These are phyloP conservation scores for Petrosia ficiformis DNA, from an alignment of 37 sponge, comb jelly and placozoan species.

Conservation along the genomic window DNA sequence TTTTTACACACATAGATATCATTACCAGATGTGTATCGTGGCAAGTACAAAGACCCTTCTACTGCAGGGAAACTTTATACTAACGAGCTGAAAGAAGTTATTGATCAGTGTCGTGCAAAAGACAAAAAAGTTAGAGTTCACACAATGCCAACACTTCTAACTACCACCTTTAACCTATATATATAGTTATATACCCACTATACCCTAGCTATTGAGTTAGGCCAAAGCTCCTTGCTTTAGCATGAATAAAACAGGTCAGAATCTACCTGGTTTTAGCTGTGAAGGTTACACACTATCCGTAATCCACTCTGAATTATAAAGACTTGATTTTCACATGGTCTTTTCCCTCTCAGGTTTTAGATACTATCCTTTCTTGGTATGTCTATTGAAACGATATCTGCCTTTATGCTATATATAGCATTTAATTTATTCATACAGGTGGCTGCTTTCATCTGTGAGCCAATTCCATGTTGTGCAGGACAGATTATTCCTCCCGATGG, in stretches of 20 bases:
- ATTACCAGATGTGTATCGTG: slow-evolving; percentile 67
- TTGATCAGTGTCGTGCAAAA: slow-evolving; percentile 18
- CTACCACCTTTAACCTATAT: too few species aligned
- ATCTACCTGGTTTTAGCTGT: too few species aligned
- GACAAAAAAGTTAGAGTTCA: slow-evolving; percentile 54
- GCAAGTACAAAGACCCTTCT: slow-evolving; percentile 43
- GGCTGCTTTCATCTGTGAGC: slow-evolving; percentile 76
- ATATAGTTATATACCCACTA: too few species aligned
- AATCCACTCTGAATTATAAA: too few species aligned
- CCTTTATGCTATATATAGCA: background rate
- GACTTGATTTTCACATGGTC: background rate
- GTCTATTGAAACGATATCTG: background rate
- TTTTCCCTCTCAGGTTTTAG: too few species aligned
- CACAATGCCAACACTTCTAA: too few species aligned
- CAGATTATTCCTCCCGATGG: slow-evolving; percentile 50
- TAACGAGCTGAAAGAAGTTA: slow-evolving; percentile 24
- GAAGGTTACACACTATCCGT: too few species aligned
- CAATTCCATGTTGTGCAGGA: slow-evolving; percentile 69
- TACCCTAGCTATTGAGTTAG: too few species aligned
- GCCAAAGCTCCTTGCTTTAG: too few species aligned
- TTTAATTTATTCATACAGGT: slow-evolving; percentile 10
- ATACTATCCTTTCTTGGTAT: background rate
- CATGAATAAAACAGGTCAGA: too few species aligned
- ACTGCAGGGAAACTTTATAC: slow-evolving; percentile 68
- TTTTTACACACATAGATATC: slow-evolving; percentile 34